Evolutionary conservation across 2,113 vertebrate genomes (phyloP), one percentile per base, ranked within the genome.

Genomic region (Leuciscus idus): DNA sequence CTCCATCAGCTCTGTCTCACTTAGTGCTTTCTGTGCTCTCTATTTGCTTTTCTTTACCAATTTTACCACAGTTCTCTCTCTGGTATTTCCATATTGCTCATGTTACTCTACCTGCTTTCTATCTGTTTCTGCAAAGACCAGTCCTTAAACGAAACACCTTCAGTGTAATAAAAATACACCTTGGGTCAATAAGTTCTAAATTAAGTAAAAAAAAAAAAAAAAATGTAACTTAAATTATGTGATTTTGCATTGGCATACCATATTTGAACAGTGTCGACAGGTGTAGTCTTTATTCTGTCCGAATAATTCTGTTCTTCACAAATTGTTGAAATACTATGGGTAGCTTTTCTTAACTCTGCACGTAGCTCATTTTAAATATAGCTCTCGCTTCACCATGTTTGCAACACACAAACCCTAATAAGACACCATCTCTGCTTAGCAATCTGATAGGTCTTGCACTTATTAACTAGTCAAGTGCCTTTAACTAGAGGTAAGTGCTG

Each of bases 1-100:
- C 88, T 91, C 90, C 90, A 95, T 93, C 93, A 92, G 91, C 94
- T 91, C 74, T 89, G 95, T 93, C n/a, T 85, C 75, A 90, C 93
- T 91, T 91, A 74, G 89, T 73, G 30, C 70, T 64, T 28, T 74
- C 72, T 68, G 43, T 28, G 33, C 57, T 90, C 3, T 59, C 3
- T 55, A 0, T 5, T 83, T 89, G 82, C 75, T 85, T 91, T 86
- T 86, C 83, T 28, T 83, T 43, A 59, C 77, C 13, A 62, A 19
- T 43, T n/a, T 33, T n/a, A 17, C 11, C 21, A 61, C 33, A 11
- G 17, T 64, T 84, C 46, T 74, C 13, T 43, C 21, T 57, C 68
- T 73, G 33, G 2, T 46, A 28, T 62, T 50, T 21, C 21, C 68
- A 57, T 57, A 57, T 57, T 23, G 21, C 9, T 61, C 33, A 39